These are phyloP conservation scores for Ligdia adustata DNA, from an alignment of 2,888 invertebrate genomes.

Conservation along the genomic window DNA sequence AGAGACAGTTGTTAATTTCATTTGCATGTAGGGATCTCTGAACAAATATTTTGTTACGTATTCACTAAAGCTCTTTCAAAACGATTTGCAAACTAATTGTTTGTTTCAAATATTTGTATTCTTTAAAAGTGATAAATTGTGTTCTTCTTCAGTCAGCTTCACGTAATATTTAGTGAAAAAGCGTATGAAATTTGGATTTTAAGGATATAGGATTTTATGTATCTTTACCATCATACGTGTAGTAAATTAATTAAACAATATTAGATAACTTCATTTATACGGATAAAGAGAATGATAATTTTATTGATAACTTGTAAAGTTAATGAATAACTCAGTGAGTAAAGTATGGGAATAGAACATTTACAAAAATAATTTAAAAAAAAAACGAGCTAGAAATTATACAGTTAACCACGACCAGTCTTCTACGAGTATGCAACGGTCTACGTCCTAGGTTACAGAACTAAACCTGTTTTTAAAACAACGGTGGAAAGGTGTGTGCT, in stretches of 20 bases:
- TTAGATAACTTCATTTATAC: too few relatives aligned
- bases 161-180: too few relatives aligned
- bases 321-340: too few relatives aligned
- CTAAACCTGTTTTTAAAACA: constrained; percentile 19
- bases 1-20: constrained; percentile 23
- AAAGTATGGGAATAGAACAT: too few relatives aligned
- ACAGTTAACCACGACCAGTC: background rate
- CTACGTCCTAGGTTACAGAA: constrained; percentile 19
- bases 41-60: constrained; percentile 41
- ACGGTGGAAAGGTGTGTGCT: constrained; percentile 14
- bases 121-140: constrained; percentile 3
- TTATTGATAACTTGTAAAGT: too few relatives aligned
- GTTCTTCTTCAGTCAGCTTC: background rate
- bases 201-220: too few relatives aligned
- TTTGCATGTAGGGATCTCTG: constrained; percentile 38
- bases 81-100: constrained; percentile 16
- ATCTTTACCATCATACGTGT: too few relatives aligned
- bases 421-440: constrained; percentile 7
- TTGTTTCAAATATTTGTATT: background rate
- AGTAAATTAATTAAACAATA: too few relatives aligned
- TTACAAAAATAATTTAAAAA: too few relatives aligned
- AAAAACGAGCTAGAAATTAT: background rate
- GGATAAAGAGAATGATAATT: too few relatives aligned
- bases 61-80: constrained; percentile 29
- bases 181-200: too few relatives aligned